Evolutionary conservation across 1,140 invertebrate species (phyloP).

Genomic region (Halictus rubicundus): DNA sequence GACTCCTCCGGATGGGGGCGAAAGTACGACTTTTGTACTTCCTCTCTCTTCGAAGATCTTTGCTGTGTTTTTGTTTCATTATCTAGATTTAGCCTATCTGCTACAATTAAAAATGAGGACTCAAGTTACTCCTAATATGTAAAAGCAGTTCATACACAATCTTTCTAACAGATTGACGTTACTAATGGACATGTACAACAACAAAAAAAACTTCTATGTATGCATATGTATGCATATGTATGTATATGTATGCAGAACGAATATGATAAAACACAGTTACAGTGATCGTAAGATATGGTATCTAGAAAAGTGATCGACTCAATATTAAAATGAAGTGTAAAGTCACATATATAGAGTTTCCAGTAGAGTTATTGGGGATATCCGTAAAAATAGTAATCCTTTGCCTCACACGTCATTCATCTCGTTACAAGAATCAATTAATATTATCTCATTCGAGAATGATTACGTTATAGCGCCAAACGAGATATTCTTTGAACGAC

Average conservation of each 20-base stretch:
- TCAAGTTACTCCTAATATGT: slow-evolving; percentile 67
- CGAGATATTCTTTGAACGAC: slow-evolving; percentile 29
- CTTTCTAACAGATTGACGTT: slow-evolving; percentile 60
- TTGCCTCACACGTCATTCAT: not conserved
- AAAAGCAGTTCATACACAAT: slow-evolving; percentile 61
- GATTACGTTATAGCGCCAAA: slow-evolving; percentile 21
- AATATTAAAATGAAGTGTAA: not conserved
- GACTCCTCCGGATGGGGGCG: slow-evolving; percentile 40
- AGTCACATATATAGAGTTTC: not conserved
- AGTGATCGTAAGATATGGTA: slow-evolving; percentile 1
- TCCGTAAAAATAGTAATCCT: slow-evolving; percentile 17
- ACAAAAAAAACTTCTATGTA: not conserved
- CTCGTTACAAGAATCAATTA: slow-evolving; percentile 9
- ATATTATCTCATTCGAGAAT: not conserved
- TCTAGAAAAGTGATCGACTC: slow-evolving; percentile 8
- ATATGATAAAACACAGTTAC: slow-evolving; percentile 1
- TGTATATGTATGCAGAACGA: not conserved
- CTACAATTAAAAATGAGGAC: slow-evolving; percentile 69
- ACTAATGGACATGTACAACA: slow-evolving; percentile 45
- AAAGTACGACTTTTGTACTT: slow-evolving; percentile 60
- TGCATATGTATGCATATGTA: no score
- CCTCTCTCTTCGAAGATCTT: slow-evolving; percentile 61
- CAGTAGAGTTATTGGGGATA: slow-evolving; percentile 10
- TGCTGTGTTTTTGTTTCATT: slow-evolving; percentile 69
- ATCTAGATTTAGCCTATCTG: slow-evolving; percentile 69